These are phyloP conservation scores for Zele albiditarsus DNA, from an alignment of 2,888 invertebrate genomes.

Conservation along the genomic window DNA sequence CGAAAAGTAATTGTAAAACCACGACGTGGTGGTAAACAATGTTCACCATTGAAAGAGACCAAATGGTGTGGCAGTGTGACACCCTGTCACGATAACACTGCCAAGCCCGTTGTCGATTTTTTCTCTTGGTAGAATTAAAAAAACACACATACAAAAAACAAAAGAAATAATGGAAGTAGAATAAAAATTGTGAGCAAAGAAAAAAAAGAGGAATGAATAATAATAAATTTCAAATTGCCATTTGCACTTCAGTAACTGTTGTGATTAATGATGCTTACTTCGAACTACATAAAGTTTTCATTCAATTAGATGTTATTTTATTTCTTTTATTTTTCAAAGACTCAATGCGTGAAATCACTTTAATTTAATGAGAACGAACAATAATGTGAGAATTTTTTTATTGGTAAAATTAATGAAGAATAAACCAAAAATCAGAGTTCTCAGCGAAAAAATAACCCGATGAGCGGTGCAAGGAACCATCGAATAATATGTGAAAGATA, in stretches of 20 bases:
- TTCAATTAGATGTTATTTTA: not conserved
- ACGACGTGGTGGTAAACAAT: constrained; percentile 85
- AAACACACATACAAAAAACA: not conserved
- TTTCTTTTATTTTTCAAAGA: too few species aligned
- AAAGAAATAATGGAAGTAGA: not conserved
- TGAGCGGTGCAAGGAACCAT: not conserved
- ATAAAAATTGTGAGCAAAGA: constrained; percentile 6
- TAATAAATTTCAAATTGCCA: not conserved
- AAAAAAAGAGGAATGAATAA: constrained; percentile 5
- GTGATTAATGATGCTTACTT: not conserved
- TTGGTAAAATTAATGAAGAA: not conserved
- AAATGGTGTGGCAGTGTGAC: constrained; percentile 90
- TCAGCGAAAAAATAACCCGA: constrained; percentile 1
- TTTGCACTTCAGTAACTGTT: not conserved
- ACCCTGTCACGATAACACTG: constrained; percentile 75
- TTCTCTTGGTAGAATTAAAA: constrained; percentile 47
- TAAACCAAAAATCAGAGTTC: not conserved
- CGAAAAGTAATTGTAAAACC: constrained; percentile 85
- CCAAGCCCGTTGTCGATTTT: constrained; percentile 45
- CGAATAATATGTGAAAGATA: constrained; percentile 2
- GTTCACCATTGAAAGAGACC: constrained; percentile 88
- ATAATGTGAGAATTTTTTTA: not conserved
- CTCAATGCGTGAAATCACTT: not conserved
- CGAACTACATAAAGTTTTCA: too few species aligned
- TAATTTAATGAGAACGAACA: not conserved